phyloP scores from a whole-genome alignment of 30 jellyfish, hydroid and myxozoan genomes.

The Hydractinia symbiolongicarpus region DNA sequence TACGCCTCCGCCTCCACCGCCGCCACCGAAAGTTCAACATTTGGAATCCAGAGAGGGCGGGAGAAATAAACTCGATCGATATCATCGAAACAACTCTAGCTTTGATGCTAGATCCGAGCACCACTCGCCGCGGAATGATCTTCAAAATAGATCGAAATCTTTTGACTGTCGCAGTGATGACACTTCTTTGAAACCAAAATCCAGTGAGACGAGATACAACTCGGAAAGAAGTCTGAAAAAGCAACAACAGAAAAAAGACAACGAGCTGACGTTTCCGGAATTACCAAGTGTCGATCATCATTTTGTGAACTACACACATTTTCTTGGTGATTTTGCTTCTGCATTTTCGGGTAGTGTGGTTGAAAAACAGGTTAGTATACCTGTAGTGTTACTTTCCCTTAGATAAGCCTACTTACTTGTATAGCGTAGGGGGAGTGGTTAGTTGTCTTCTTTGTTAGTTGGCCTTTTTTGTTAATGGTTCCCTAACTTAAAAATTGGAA shows the following conservation, averaged over 20 bases:
- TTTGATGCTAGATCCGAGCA: conserved; percentile 3
- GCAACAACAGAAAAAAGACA: background rate
- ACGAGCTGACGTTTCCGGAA: background rate
- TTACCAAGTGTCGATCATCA: conserved; percentile 18
- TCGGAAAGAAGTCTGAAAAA: background rate
- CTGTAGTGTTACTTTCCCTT: background rate
- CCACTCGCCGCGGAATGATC: background rate
- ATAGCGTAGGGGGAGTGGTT: no score
- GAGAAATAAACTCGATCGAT: conserved; percentile 27
- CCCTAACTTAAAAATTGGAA: no score
- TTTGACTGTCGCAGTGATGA: conserved; percentile 2
- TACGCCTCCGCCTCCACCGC: conserved; percentile 93
- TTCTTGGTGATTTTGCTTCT: conserved; percentile 7
- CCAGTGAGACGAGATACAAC: conserved; percentile 3
- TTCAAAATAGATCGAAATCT: conserved; percentile 8
- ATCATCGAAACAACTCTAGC: background rate
- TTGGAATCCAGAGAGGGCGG: background rate
- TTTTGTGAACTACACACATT: background rate
- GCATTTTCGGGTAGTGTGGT: conserved; percentile 48
- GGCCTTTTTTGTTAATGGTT: no score
- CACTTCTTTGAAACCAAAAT: background rate
- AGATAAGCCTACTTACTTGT: no score
- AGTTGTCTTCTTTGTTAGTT: no score
- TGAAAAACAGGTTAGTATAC: conserved; percentile 76
- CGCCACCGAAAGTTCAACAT: conserved; percentile 17